Conservation (phyloP, 2,797 vertebrate genomes). For the Megalops cyprinoides region DNA sequence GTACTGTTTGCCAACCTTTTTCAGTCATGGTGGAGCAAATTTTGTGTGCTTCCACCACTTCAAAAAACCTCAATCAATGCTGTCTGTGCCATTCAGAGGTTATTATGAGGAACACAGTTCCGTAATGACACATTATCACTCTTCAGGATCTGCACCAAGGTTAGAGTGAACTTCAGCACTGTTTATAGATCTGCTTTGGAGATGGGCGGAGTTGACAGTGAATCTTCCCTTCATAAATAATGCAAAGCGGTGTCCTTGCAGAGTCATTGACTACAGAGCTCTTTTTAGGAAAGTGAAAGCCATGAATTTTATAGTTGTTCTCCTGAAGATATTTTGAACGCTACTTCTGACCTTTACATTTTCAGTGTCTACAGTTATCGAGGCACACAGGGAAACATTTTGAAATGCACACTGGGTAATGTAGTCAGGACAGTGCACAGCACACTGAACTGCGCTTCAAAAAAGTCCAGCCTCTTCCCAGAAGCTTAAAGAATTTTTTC, state of each 20-base stretch:
- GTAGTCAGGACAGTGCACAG: no score
- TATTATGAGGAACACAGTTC: neutral
- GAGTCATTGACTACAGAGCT: neutral
- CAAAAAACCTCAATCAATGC: neutral
- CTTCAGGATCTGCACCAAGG: neutral
- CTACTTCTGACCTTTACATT: neutral
- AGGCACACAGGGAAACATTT: neutral
- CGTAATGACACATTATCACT: neutral
- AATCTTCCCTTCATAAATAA: constrained; percentile 6
- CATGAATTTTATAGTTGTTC: neutral
- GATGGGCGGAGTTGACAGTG: neutral
- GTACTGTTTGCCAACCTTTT: no score
- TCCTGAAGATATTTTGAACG: neutral
- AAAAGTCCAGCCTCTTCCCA: no score
- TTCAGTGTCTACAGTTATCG: neutral
- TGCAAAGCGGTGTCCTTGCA: neutral
- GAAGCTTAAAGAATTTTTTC: no score
- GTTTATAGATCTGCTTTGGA: neutral
- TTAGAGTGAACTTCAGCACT: neutral
- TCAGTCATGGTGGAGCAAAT: no score
- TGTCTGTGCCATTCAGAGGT: no score
- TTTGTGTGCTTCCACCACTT: no score
- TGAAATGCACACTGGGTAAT: neutral
- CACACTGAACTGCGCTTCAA: neutral
- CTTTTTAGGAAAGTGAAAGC: neutral